Base-by-base conservation (phyloP, 2,888 invertebrate species). In the Criorhina ranunculi region DNA sequence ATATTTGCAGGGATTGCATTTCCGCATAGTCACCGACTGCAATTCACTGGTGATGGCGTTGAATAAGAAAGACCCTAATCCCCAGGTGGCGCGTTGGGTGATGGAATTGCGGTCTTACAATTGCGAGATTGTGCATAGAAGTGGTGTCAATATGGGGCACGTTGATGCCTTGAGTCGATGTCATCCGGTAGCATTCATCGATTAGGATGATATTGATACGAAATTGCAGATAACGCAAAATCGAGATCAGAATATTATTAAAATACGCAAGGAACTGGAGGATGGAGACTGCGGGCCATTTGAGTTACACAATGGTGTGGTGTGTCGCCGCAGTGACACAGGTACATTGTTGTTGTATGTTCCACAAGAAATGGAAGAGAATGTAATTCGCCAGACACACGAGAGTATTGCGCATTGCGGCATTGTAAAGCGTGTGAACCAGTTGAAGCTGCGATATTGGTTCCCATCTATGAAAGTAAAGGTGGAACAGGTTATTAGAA, bases 391-490 rank as follows among this genome's bases (percentile, higher is more conserved):
- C 35, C 35, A 49, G 1, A 19, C 42, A 0, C 67, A 67, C 17
- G 67, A 53, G 31, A 67, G 55, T 12, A 55, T 67, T 31, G 55
- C 53, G 6, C 51, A 67, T 53, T 17, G 53, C 1, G 67, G 67
- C 1, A 42, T 55, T 1, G 49, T 24, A 8, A 82, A 87, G 51
- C 29, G 46, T 8, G 31, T 15, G 66, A 81, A 19, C 77, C 2
- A 31, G 49, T 11, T 15, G n/a, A n/a, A n/a, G n/a, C n/a, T 87
- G 33, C 76, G 87, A 7, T 92, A 90, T 81, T 92, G 91, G 90
- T 92, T 92, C 66, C 89, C 90, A 0, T 87, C 88, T 7, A 90
- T 92, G 90, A 86, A 87, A 40, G 55, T 73, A 0, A 91, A 90
- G 51, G 88, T 91, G 0, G 88, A 89, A 42, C 87, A 90, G 40